These are phyloP conservation scores for Crotophaga sulcirostris DNA, from an alignment of 2,113 vertebrate genomes.

Conservation along the genomic window DNA sequence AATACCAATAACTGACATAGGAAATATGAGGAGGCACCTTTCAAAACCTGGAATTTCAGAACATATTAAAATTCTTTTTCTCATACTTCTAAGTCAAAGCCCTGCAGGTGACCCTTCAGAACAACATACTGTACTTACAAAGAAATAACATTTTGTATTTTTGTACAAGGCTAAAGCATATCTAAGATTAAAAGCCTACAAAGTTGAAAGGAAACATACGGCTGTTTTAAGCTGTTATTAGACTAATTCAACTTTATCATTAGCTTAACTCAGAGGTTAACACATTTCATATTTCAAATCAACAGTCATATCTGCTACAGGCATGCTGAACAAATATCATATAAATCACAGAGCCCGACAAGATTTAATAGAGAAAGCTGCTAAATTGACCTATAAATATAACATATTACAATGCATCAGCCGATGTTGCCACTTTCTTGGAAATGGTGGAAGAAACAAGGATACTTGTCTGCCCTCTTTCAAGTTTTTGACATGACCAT, in stretches of 20 bases:
- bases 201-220: constrained; percentile 44
- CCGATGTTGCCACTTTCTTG: constrained; percentile 32
- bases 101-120: neutral
- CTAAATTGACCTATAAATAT: constrained; percentile 50
- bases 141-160: neutral
- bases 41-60: neutral
- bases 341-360: constrained; percentile 48
- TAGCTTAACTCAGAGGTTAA: constrained; percentile 48
- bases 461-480: neutral
- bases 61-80: neutral
- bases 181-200: neutral
- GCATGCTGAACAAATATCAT: constrained; percentile 40
- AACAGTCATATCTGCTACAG: constrained; percentile 22
- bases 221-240: constrained; percentile 25
- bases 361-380: constrained; percentile 53
- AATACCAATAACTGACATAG: neutral
- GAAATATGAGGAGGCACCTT: neutral
- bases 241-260: constrained; percentile 45
- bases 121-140: neutral
- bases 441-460: constrained; percentile 10
- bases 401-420: neutral
- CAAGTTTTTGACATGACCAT: neutral
- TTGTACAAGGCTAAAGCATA: neutral
- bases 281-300: constrained; percentile 42
- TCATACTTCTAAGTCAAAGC: neutral